These are phyloP conservation scores for Caenorhabditis plicata DNA, from an alignment of 2,888 invertebrate genomes.

Conservation along the genomic window DNA sequence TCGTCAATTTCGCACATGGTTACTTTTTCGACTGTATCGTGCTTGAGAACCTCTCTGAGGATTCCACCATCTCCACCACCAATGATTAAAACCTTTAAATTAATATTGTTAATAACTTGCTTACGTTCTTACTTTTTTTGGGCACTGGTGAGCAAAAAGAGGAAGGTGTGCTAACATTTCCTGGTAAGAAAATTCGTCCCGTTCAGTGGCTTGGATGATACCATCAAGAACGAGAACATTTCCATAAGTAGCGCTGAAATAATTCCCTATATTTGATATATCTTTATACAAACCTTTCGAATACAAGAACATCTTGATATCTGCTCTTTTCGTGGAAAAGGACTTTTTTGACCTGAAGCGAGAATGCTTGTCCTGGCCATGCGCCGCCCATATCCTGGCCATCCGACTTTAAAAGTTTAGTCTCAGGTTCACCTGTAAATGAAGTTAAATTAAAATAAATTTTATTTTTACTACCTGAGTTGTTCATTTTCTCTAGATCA, in stretches of 20 bases:
- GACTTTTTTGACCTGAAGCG: constrained; percentile 79
- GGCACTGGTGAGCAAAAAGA: constrained; percentile 84
- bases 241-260: constrained; percentile 77
- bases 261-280: neutral
- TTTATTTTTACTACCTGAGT: constrained; percentile 3
- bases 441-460: neutral
- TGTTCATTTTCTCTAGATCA: constrained; percentile 54
- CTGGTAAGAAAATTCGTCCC: constrained; percentile 94
- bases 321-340: constrained; percentile 79
- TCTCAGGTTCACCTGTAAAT: constrained; percentile 15
- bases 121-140: constrained; percentile 74
- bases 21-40: constrained; percentile 82
- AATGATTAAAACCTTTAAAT: constrained; percentile 79
- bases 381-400: constrained; percentile 67
- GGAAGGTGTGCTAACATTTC: constrained; percentile 97
- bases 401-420: constrained; percentile 57
- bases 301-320: constrained; percentile 82
- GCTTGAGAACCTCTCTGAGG: constrained; percentile 87
- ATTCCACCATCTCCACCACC: constrained; percentile 99
- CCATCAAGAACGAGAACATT: constrained; percentile 87
- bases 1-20: constrained; percentile 92
- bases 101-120: neutral
- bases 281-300: constrained; percentile 74
- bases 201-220: constrained; percentile 92
- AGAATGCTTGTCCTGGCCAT: constrained; percentile 88